Percentiles rank a stretch among this genome's conserved stretches.
These are phyloP conservation scores for Amia ocellicauda DNA, from an alignment of 2,113 vertebrate genomes.

Conservation along the genomic window DNA sequence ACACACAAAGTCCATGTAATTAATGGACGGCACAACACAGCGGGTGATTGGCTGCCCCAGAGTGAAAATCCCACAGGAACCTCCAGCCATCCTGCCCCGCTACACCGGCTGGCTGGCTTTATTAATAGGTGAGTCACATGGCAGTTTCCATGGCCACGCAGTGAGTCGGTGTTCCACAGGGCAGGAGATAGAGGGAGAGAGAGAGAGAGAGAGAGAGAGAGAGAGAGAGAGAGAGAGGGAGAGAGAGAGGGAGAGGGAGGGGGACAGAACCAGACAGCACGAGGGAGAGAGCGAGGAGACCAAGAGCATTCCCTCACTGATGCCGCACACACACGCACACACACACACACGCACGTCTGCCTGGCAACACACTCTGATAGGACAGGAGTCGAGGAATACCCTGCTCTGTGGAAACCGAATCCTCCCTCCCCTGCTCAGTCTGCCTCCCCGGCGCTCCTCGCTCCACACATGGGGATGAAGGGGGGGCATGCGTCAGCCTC, in stretches of 20 bases:
- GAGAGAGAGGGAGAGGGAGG: not conserved
- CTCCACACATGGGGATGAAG: too few species aligned
- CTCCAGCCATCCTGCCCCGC: conserved; percentile 1
- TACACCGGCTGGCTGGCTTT: conserved; percentile 6
- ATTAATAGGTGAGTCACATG: conserved; percentile 17
- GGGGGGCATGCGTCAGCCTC: too few species aligned
- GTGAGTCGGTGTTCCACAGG: conserved; percentile 18
- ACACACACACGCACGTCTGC: conserved; percentile 37
- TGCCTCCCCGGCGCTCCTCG: too few species aligned
- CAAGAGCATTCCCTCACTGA: conserved; percentile 7
- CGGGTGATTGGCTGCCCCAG: not conserved
- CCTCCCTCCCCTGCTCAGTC: not conserved
- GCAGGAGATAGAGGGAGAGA: not conserved
- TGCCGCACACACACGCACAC: too few species aligned
- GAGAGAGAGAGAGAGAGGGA: not conserved
- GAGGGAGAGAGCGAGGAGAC: not conserved
- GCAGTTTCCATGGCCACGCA: conserved; percentile 30
- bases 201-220: not conserved
- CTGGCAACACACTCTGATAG: conserved; percentile 59
- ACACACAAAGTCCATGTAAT: not conserved
- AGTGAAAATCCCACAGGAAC: conserved; percentile 4
- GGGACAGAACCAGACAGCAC: too few species aligned
- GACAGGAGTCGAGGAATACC: conserved; percentile 42
- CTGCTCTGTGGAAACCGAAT: conserved; percentile 31
- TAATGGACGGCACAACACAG: not conserved